Percentiles rank a stretch among this genome's conserved stretches.
Evolutionary conservation across 2,888 invertebrate genomes (phyloP).

Genomic region (Plagodis pulveraria): DNA sequence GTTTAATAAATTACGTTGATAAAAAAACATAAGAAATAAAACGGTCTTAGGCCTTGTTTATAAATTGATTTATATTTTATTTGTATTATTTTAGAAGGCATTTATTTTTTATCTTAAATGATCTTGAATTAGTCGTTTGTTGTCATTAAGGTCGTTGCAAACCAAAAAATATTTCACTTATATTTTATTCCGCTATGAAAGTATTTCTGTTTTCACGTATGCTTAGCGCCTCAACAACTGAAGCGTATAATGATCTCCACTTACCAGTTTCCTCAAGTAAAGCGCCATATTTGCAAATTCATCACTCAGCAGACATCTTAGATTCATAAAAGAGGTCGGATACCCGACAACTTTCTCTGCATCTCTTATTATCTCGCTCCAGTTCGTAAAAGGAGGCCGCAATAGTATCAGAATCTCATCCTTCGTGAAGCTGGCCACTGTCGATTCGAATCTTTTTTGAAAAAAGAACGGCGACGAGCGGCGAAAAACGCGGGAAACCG

Average conservation of each 20-base stretch:
- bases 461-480: slow-evolving; percentile 68
- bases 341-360: slow-evolving; percentile 83
- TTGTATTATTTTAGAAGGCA: too few relatives aligned
- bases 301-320: slow-evolving; percentile 85
- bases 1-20: too few relatives aligned
- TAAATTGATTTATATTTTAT: too few relatives aligned
- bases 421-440: slow-evolving; percentile 76
- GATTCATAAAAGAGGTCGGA: slow-evolving; percentile 86
- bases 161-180: too few relatives aligned
- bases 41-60: too few relatives aligned
- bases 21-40: too few relatives aligned
- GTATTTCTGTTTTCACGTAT: too few relatives aligned
- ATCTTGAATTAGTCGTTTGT: too few relatives aligned
- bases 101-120: too few relatives aligned
- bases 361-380: slow-evolving; percentile 77
- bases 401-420: slow-evolving; percentile 75
- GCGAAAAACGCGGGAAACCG: slow-evolving; percentile 68
- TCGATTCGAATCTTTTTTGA: slow-evolving; percentile 76
- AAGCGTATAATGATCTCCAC: slow-evolving; percentile 38
- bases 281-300: slow-evolving; percentile 85
- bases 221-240: too few relatives aligned
- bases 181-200: too few relatives aligned
- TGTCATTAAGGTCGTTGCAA: too few relatives aligned
- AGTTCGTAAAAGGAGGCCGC: slow-evolving; percentile 75
- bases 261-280: slow-evolving; percentile 80